Evolutionary conservation across 1,140 invertebrate species (phyloP), one percentile per base, ranked within the genome.

Genomic region (Araneus ventricosus): DNA sequence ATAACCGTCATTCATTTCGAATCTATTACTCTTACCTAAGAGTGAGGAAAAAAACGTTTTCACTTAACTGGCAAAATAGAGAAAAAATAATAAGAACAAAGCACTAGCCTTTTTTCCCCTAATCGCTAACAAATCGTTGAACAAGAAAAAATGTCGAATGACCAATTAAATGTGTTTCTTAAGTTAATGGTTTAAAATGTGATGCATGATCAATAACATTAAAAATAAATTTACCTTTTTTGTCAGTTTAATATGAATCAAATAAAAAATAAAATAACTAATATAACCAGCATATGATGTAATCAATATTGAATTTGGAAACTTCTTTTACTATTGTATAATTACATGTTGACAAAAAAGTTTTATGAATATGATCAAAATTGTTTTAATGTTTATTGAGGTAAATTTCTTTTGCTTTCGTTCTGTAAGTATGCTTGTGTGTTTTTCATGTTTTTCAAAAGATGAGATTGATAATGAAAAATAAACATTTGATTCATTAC

Each of bases 1-100:
- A 91, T 84, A 91, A 61, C 75, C 59, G 20, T 84, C 57, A 84
- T 91, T 91, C 80, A 17, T 39, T 59, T 63, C 24, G 17, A 91
- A 91, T 91, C 79, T 61, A 91, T 91, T 91, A 91, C 89, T 10
- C 37, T 30, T 57, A 59, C 27, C 30, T 80, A 80, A n/a, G n/a
- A 90, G 57, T 59, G 39, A 41, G 27, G n/a, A n/a, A 70, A 41
- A 89, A 89, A 67, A 20, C 39, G 8, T 41, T 88, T 30, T 75
- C 24, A n/a, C 39, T 41, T 84, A 52, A 52, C n/a, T 5, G 39
- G 1, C n/a, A 14, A 30, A 52, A n/a, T 27, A n/a, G n/a, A 27
- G 14, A 84, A 45, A 52, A 52, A 80, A 39, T 80, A 37, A 3
- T 80, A 0, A 37, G 6, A 52, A 75, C 4, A 30, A 20, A 75